Evolutionary conservation across 2,797 vertebrate species (phyloP).

Genomic region (Erethizon dorsatum): DNA sequence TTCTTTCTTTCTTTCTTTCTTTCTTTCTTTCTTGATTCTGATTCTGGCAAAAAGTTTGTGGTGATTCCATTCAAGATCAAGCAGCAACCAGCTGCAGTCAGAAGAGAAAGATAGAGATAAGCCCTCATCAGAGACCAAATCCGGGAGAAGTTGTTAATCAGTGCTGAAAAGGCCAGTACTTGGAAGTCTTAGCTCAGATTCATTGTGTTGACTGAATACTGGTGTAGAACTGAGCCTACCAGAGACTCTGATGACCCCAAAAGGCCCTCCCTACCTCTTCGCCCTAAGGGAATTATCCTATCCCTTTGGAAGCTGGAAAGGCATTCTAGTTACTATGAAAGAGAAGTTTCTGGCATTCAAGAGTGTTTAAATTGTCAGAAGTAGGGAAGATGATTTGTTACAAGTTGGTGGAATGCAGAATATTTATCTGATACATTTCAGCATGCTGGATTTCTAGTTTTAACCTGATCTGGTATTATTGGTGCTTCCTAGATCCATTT

Average conservation of each 20-base stretch:
- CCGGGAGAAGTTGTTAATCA: slow-evolving; percentile 45
- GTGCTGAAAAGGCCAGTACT: background rate
- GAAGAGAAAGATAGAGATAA: slow-evolving; percentile 44
- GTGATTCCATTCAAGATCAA: slow-evolving; percentile 55
- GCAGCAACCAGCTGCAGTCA: background rate
- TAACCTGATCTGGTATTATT: slow-evolving; percentile 18
- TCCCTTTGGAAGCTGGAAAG: background rate
- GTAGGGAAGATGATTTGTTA: slow-evolving; percentile 37
- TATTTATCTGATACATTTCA: slow-evolving; percentile 53
- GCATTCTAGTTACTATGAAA: background rate
- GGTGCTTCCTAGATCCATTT: slow-evolving; percentile 28
- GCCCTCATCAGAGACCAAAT: background rate
- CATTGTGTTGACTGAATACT: background rate
- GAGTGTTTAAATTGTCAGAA: slow-evolving; percentile 35
- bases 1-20: too few relatives aligned
- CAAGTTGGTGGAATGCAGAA: slow-evolving; percentile 45
- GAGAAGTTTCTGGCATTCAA: slow-evolving; percentile 54
- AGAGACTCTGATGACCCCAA: slow-evolving; percentile 8
- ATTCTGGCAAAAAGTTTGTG: slow-evolving; percentile 40
- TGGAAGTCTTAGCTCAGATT: slow-evolving; percentile 32
- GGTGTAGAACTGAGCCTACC: background rate
- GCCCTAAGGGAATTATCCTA: slow-evolving; percentile 8
- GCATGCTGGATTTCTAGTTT: slow-evolving; percentile 46
- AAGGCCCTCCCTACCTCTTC: background rate
- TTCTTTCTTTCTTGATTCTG: too few relatives aligned